These are phyloP conservation scores for Platycercus adscitus DNA, from an alignment of 2,113 vertebrate genomes.

Conservation along the genomic window DNA sequence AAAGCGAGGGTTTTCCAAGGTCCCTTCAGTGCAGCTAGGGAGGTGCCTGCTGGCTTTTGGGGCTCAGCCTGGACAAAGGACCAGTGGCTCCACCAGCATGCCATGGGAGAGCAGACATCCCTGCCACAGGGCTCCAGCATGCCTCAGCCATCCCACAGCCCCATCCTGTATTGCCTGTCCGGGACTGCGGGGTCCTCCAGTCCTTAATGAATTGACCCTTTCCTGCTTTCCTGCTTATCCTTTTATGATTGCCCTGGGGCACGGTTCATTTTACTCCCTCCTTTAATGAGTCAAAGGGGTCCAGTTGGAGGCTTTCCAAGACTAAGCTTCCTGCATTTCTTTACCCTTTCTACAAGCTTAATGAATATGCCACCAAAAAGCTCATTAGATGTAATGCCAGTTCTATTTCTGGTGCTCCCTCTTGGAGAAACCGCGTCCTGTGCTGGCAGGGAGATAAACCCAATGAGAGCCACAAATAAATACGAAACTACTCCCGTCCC, in stretches of 20 bases:
- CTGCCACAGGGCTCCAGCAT: neutral
- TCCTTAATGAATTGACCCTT: constrained; percentile 66
- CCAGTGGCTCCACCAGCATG: neutral
- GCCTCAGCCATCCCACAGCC: neutral
- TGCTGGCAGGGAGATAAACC: constrained; percentile 1
- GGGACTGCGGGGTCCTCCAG: accelerated
- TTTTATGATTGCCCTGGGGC: constrained; percentile 49
- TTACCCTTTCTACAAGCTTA: constrained; percentile 43
- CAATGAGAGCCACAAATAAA: neutral
- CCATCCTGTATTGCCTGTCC: neutral
- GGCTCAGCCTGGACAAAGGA: neutral
- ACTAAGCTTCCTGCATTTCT: constrained; percentile 32
- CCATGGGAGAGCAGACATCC: neutral
- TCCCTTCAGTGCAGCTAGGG: neutral
- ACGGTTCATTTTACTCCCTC: constrained; percentile 44
- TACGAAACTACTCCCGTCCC: neutral
- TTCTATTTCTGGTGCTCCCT: constrained; percentile 54
- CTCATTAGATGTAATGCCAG: constrained; percentile 56
- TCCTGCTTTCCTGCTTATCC: constrained; percentile 56
- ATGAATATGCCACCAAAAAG: constrained; percentile 60
- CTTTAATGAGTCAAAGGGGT: constrained; percentile 67
- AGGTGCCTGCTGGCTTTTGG: neutral
- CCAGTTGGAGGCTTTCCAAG: constrained; percentile 60
- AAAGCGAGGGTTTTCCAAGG: neutral
- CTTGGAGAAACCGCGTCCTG: neutral